Base-by-base conservation (phyloP, 2,888 invertebrate species). In the Girardia tigrina region DNA sequence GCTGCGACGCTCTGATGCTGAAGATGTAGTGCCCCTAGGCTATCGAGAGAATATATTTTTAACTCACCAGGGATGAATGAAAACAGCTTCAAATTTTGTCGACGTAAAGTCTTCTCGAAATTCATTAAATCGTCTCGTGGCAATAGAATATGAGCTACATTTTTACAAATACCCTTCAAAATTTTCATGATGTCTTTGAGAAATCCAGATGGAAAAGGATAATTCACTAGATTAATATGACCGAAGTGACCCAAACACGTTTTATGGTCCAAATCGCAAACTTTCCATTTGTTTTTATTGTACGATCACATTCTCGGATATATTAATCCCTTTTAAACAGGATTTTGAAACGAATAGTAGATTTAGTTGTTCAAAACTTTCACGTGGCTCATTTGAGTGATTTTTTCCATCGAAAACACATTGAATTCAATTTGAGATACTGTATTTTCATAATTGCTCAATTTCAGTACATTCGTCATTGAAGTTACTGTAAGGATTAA, bases 161-260 rank as follows among this genome's bases (percentile, higher is more conserved):
- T n/a, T 56, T 56, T 56, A 56, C 56, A 56, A 56, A 56, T 56
- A n/a, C 56, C n/a, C n/a, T 56, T 56, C 23, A 56, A n/a, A 12
- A 56, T 56, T 56, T 56, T 56, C 6, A 56, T 23, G 23, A 56
- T 56, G 23, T 56, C 56, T n/a, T 56, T 56, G n/a, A 56, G 23
- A 56, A 56, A 56, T 56, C 56, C 56, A 56, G 23, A 56, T 8
- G 56, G 56, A 56, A 56, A 56, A 20, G 23, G n/a, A n/a, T 56
- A 56, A 56, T 56, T 56, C 23, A 23, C n/a, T 20, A 56, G 56
- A n/a, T 56, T n/a, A 6, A 56, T 16, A 56, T 56, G n/a, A n/a
- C 56, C 56, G 23, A 56, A 56, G n/a, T 56, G 56, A 12, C 56
- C 56, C 56, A 56, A 20, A 16, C 56, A 56, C n/a, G n/a, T 20